These are phyloP conservation scores for Parasteatoda tepidariorum DNA, from an alignment of 1,140 invertebrate genomes.

Conservation along the genomic window DNA sequence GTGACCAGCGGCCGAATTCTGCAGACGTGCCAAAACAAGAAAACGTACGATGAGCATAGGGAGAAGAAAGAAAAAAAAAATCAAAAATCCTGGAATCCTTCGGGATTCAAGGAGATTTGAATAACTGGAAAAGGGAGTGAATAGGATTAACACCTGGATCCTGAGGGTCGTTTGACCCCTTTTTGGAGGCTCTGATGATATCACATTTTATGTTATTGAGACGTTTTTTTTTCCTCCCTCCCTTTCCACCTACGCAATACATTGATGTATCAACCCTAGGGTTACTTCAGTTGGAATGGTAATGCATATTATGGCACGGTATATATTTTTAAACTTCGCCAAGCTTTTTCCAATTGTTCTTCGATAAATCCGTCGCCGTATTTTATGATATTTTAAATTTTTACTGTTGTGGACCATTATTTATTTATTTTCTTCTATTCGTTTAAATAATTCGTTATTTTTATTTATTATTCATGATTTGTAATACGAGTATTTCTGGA, in stretches of 20 bases:
- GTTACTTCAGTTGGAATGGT: slow-evolving; percentile 2
- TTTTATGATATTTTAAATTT: no score
- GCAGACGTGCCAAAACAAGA: neutral
- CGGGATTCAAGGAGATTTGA: slow-evolving; percentile 30
- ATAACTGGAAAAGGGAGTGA: slow-evolving; percentile 17
- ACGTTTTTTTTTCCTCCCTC: neutral
- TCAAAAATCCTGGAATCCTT: slow-evolving; percentile 29
- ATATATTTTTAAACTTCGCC: no score
- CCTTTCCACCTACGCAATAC: neutral
- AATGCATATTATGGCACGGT: no score
- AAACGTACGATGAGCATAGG: neutral
- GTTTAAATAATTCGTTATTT: no score
- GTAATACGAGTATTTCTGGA: no score
- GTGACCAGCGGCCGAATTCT: slow-evolving; percentile 49
- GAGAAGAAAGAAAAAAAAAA: neutral
- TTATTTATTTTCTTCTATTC: no score
- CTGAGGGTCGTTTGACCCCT: slow-evolving; percentile 38
- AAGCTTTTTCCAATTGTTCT: no score
- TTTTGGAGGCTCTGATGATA: slow-evolving; percentile 21
- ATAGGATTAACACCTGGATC: slow-evolving; percentile 51
- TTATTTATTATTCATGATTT: no score
- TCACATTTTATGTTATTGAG: slow-evolving; percentile 25
- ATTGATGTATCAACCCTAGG: slow-evolving; percentile 19
- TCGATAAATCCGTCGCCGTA: no score
- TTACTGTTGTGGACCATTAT: no score